Percentiles rank a stretch among this genome's conserved stretches.
Evolutionary conservation across 2,797 vertebrate species (phyloP).

Genomic region (Bradypus variegatus): DNA sequence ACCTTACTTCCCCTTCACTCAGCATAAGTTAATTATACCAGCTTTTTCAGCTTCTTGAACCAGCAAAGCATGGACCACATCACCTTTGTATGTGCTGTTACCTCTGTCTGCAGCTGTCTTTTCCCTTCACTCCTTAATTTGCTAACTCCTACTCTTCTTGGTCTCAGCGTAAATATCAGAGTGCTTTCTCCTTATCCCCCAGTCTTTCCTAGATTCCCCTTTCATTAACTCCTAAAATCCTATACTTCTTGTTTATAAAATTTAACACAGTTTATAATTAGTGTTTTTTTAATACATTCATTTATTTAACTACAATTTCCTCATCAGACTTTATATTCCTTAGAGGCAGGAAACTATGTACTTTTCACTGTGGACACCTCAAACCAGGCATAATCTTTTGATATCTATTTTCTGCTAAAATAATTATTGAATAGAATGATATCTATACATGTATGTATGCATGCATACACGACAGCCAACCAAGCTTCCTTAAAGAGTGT

Average conservation of each 20-base stretch:
- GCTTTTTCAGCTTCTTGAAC: neutral
- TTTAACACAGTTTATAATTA: neutral
- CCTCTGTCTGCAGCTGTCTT: neutral
- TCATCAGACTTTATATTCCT: neutral
- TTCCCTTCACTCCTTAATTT: neutral
- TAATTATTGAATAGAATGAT: neutral
- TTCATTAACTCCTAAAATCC: neutral
- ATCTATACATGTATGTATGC: rapidly evolving
- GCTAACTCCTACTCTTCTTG: neutral
- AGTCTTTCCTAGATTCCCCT: neutral
- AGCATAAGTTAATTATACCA: neutral
- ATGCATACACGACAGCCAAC: neutral
- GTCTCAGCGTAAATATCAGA: neutral
- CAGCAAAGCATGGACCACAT: too few relatives aligned
- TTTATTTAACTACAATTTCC: neutral
- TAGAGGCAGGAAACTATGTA: neutral
- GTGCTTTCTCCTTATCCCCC: neutral
- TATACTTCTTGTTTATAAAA: neutral
- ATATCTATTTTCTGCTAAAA: neutral
- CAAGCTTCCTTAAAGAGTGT: neutral
- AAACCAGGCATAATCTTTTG: neutral
- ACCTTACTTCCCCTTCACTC: neutral
- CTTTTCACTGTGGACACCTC: neutral
- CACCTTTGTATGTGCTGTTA: neutral
- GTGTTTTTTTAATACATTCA: neutral